phyloP scores from a whole-genome alignment of 1,140 invertebrate species.

The Panagrolaimus sp. region DNA sequence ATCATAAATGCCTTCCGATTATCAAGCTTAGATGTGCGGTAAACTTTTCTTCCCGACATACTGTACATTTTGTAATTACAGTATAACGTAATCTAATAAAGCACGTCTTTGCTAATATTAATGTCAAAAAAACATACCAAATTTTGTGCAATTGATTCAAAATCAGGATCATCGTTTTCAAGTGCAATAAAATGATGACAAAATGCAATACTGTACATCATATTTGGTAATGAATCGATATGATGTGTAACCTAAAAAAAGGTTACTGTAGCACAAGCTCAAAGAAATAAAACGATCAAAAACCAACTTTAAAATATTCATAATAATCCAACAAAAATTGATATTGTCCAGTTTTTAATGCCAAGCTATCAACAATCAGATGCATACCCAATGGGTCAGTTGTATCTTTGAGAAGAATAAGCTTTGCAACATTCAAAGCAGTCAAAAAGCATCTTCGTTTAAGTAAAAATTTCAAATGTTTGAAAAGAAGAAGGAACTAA shows the following conservation, averaged over 20 bases:
- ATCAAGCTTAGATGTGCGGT: no score
- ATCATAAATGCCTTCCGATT: no score
- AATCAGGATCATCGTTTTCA: not conserved
- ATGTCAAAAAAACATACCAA: no score
- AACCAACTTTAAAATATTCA: conserved; percentile 25
- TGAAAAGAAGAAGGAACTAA: conserved; percentile 32
- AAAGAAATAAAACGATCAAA: not conserved
- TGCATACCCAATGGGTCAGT: conserved; percentile 30
- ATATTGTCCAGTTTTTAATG: conserved; percentile 30
- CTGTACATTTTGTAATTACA: no score
- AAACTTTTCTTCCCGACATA: no score
- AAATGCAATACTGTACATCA: not conserved
- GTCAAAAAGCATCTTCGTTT: conserved; percentile 30
- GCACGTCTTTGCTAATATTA: no score
- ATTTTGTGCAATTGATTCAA: not conserved
- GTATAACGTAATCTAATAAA: no score
- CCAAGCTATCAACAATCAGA: conserved; percentile 38
- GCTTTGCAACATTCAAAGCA: conserved; percentile 40
- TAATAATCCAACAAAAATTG: conserved; percentile 32
- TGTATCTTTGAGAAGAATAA: conserved; percentile 37
- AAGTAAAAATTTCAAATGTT: conserved; percentile 29
- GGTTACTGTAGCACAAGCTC: not conserved
- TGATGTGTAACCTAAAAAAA: not conserved
- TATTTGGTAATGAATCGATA: not conserved
- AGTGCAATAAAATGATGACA: not conserved